Percentiles rank a stretch among this genome's conserved stretches.
Conservation (phyloP, 2,797 vertebrate genomes). For the Rhabdomys pumilio region DNA sequence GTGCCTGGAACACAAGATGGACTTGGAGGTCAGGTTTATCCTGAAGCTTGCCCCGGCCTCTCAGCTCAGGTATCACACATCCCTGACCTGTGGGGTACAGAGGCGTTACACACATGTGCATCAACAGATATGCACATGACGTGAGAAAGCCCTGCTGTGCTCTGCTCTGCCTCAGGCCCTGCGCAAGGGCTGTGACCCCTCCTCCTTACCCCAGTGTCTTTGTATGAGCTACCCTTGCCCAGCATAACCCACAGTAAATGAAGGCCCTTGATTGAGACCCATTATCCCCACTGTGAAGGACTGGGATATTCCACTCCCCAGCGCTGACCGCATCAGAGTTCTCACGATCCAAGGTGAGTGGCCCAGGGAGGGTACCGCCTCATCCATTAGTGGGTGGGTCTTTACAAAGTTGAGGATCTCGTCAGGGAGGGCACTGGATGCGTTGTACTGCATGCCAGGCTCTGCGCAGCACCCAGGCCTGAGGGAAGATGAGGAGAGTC, state of each 20-base stretch:
- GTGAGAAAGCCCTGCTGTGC: neutral
- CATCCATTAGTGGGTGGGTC: slow-evolving; percentile 98
- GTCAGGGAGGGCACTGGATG: slow-evolving; percentile 96
- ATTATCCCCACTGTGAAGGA: neutral
- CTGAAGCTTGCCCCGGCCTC: rapidly evolving
- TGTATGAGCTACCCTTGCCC: neutral
- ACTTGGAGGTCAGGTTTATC: neutral
- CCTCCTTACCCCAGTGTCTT: neutral
- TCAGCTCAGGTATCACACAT: neutral
- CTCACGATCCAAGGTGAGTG: slow-evolving; percentile 96
- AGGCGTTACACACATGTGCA: neutral
- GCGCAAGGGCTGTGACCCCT: neutral
- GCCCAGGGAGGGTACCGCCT: slow-evolving; percentile 94
- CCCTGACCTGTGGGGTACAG: neutral
- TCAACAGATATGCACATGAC: neutral
- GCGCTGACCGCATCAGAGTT: slow-evolving; percentile 95
- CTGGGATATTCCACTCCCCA: neutral
- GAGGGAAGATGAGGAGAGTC: neutral
- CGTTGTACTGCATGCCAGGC: slow-evolving; percentile 94
- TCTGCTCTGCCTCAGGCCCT: neutral
- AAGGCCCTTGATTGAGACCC: neutral
- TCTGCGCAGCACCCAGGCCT: slow-evolving; percentile 96
- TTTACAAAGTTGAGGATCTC: slow-evolving; percentile 98
- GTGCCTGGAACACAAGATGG: slow-evolving; percentile 89
- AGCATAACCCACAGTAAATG: too few relatives aligned